A percentile compares a stretch with the other conserved stretches of the same genome.
phyloP scores from a whole-genome alignment of 2,797 vertebrate species.

The Lepilemur ruficaudatus region DNA sequence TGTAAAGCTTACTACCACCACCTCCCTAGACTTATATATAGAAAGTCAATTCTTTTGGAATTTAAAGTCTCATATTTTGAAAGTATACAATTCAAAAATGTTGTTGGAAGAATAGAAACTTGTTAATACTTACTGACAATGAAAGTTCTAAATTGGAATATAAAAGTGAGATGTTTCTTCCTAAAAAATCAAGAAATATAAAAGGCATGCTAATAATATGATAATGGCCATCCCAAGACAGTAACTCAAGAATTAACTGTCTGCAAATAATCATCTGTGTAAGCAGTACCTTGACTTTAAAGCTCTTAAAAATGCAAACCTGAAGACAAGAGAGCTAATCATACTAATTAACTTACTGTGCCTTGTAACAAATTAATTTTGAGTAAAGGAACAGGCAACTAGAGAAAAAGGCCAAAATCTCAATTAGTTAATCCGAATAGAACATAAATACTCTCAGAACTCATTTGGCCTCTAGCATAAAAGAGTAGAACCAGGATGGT shows the following conservation, averaged over 20 bases:
- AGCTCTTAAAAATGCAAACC: constrained; percentile 51
- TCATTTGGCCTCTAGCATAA: constrained; percentile 56
- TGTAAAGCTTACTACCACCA: not conserved
- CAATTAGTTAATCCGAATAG: constrained; percentile 64
- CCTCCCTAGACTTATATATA: not conserved
- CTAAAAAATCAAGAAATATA: constrained; percentile 20
- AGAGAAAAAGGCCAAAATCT: constrained; percentile 69
- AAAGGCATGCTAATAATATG: constrained; percentile 41
- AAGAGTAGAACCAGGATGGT: not conserved
- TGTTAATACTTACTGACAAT: constrained; percentile 27
- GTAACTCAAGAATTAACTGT: constrained; percentile 60
- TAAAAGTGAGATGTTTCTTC: not conserved
- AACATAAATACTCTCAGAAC: constrained; percentile 68
- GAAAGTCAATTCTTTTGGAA: not conserved
- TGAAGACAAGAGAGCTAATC: constrained; percentile 54
- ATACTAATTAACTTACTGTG: constrained; percentile 67
- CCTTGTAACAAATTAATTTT: constrained; percentile 68
- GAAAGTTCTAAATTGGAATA: not conserved
- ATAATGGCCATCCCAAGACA: constrained; percentile 51
- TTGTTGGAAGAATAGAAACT: constrained; percentile 2
- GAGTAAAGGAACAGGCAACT: constrained; percentile 61
- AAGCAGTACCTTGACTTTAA: constrained; percentile 65
- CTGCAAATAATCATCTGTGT: constrained; percentile 51
- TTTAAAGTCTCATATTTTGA: constrained; percentile 4
- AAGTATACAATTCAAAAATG: not conserved